Evolutionary conservation across 2,888 invertebrate genomes (phyloP).

Genomic region (Cataglyphis albicans): DNA sequence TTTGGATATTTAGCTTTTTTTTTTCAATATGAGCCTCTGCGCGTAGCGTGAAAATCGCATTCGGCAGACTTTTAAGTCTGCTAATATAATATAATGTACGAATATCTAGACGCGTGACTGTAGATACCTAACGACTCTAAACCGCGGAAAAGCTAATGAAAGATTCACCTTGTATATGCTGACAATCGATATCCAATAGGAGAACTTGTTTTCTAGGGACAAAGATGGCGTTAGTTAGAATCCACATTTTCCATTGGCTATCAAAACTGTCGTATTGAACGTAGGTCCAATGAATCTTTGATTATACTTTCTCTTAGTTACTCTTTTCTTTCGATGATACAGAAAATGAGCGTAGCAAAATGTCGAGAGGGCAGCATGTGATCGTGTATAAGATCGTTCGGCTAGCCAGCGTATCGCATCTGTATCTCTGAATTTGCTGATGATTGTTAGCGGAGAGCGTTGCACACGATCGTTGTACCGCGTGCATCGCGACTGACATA

Average conservation of each 20-base stretch:
- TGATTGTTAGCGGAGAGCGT: slow-evolving; percentile 17
- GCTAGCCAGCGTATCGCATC: background rate
- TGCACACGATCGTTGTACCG: slow-evolving; percentile 15
- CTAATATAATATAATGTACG: background rate
- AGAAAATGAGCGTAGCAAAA: background rate
- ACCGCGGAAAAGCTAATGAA: background rate
- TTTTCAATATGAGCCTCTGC: too few species aligned
- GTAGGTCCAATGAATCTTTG: background rate
- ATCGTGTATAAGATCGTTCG: background rate
- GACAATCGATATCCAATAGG: background rate
- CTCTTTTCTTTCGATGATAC: background rate
- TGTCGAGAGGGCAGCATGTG: slow-evolving; percentile 38
- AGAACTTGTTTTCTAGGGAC: background rate
- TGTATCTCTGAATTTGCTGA: slow-evolving; percentile 4
- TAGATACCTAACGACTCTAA: background rate
- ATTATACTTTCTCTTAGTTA: background rate
- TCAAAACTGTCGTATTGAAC: background rate
- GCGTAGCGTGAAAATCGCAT: too few species aligned
- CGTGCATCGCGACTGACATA: background rate
- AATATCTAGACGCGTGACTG: background rate
- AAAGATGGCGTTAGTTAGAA: background rate
- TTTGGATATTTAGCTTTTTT: too few species aligned
- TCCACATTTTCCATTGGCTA: background rate
- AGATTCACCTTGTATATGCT: background rate
- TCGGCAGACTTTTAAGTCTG: background rate